Evolutionary conservation across 2,888 invertebrate species (phyloP), one percentile per base, ranked within the genome.

Genomic region (Lissonota sp.): DNA sequence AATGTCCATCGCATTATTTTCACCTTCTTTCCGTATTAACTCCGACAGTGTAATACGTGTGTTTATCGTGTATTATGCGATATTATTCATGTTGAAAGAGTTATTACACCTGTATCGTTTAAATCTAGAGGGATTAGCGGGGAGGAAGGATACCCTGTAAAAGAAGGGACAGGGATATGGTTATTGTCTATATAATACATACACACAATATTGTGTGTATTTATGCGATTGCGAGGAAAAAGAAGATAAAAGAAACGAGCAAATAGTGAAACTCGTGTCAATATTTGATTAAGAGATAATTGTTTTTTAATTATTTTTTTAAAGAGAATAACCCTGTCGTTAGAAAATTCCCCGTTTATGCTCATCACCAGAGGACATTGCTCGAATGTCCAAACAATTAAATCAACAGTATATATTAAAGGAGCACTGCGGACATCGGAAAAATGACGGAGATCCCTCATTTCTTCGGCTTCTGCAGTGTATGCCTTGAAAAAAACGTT

Each of bases 101-200:
- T 49, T 64, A n/a, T 64, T 75, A 57, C 63, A 63, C 62, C 60
- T 72, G 67, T 42, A 73, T 73, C 49, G 39, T 76, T 80, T 70
- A 51, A 70, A 57, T 82, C 70, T 80, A 78, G 7, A 71, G 76
- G 81, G 79, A 82, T 79, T 82, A 83, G 76, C 72, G 70, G 74
- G 26, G 80, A 82, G 80, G 81, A 84, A 80, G 81, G 81, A 71
- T 85, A 84, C 80, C 83, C 84, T 85, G 83, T 82, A 78, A 83
- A 78, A 82, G 83, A 83, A 86, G 84, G 84, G 79, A 85, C 85
- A 87, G 86, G 87, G 84, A 80, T 75, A 81, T 84, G 82, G 84
- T 88, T 88, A 88, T 88, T 88, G 88, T 88, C 88, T 88, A 88
- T 85, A 85, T 82, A 87, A 86, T 86, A 85, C 85, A 85, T 85